These are phyloP conservation scores for Cepphus grylle DNA, from an alignment of 2,113 vertebrate species.

Conservation along the genomic window DNA sequence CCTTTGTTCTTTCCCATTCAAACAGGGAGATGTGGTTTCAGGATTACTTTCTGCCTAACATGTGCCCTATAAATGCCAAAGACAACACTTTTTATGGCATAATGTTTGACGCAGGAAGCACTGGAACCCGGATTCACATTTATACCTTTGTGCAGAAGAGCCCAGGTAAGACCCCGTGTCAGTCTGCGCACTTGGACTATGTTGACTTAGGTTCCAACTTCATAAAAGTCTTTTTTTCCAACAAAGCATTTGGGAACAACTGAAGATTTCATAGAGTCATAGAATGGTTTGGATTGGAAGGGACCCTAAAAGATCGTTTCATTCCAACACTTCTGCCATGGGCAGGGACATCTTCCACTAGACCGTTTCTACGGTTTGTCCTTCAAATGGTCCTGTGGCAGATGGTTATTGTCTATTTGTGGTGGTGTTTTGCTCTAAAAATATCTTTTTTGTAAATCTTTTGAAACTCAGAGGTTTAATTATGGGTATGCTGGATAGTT, in stretches of 20 bases:
- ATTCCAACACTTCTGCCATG: not conserved
- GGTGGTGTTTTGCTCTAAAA: not conserved
- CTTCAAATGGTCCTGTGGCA: not conserved
- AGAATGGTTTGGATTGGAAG: not conserved
- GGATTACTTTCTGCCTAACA: constrained; percentile 81
- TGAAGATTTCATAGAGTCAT: not conserved
- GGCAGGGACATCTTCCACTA: not conserved
- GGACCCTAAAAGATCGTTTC: not conserved
- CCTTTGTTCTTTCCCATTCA: constrained; percentile 76
- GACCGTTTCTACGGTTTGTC: not conserved
- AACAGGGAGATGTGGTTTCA: constrained; percentile 82
- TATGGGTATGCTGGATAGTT: not conserved
- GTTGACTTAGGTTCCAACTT: not conserved
- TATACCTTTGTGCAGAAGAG: constrained; percentile 93
- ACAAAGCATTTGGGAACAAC: not conserved
- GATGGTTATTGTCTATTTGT: not conserved
- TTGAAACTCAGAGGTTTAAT: not conserved
- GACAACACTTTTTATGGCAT: constrained; percentile 85
- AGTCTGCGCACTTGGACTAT: not conserved
- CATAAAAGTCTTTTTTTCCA: not conserved
- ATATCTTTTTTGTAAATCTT: not conserved
- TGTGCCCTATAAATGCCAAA: constrained; percentile 73
- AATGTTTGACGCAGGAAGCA: constrained; percentile 98
- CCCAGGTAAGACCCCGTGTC: constrained; percentile 72
- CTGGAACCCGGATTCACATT: constrained; percentile 95